Percentiles rank a stretch among this genome's conserved stretches.
These are phyloP conservation scores for Edolisoma coerulescens DNA, from an alignment of 2,113 vertebrate species.

Conservation along the genomic window DNA sequence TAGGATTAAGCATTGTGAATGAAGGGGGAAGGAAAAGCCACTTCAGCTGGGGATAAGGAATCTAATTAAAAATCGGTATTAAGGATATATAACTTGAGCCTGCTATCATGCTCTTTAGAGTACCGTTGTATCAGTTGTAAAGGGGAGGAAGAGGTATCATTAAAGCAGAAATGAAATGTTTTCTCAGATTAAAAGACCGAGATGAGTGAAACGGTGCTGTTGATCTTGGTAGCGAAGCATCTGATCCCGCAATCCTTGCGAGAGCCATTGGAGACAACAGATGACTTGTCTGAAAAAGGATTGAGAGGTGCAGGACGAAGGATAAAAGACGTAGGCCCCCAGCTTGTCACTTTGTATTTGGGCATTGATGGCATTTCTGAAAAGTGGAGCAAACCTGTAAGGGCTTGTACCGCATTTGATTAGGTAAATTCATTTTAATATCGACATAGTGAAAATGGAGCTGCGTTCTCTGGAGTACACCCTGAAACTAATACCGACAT, in stretches of 20 bases:
- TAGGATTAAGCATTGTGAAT: conserved; percentile 75
- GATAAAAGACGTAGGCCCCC: background rate
- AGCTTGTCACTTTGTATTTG: background rate
- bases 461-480: background rate
- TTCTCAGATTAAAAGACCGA: background rate
- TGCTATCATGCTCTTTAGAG: conserved; percentile 37
- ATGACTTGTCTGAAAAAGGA: background rate
- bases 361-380: background rate
- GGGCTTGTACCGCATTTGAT: background rate
- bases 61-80: conserved; percentile 71
- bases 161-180: conserved; percentile 18
- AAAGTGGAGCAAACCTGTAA: background rate
- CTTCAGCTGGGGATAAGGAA: conserved; percentile 66
- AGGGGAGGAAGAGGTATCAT: background rate
- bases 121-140: background rate
- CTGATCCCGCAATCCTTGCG: background rate
- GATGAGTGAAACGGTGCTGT: background rate
- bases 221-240: background rate
- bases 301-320: background rate
- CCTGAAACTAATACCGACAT: background rate
- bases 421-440: background rate
- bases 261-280: background rate
- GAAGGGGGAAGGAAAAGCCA: conserved; percentile 66
- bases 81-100: conserved; percentile 41
- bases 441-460: background rate